A percentile compares a stretch with the other conserved stretches of the same genome.
These are phyloP conservation scores for Percopsis transmontana DNA, from an alignment of 2,113 vertebrate genomes.

Conservation along the genomic window DNA sequence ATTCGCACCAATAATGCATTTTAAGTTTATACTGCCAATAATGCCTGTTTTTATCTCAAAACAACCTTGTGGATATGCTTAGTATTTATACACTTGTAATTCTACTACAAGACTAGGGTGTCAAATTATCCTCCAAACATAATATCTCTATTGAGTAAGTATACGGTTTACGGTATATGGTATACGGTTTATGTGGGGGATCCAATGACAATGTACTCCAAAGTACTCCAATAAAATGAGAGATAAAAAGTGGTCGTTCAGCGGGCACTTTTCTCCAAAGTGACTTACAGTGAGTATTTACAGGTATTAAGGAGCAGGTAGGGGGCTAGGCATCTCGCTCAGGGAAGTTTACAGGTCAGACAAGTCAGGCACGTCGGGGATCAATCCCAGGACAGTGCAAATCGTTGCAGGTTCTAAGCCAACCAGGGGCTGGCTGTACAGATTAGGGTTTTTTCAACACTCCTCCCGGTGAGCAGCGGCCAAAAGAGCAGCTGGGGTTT, in stretches of 20 bases:
- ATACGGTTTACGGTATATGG: constrained; percentile 46
- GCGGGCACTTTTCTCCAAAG: too few species aligned
- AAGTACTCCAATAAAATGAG: constrained; percentile 50
- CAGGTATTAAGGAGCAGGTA: too few species aligned
- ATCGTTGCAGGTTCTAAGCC: constrained; percentile 43
- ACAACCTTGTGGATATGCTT: constrained; percentile 22
- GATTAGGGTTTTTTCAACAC: constrained; percentile 73
- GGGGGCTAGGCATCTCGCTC: too few species aligned
- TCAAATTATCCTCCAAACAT: constrained; percentile 42
- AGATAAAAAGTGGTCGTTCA: not conserved
- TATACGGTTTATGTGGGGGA: constrained; percentile 14
- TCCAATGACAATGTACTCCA: constrained; percentile 46
- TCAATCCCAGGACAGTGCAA: constrained; percentile 33
- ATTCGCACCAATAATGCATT: too few species aligned
- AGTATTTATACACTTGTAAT: constrained; percentile 46
- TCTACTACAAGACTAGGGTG: constrained; percentile 48
- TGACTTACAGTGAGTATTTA: too few species aligned
- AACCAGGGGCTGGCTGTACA: constrained; percentile 49
- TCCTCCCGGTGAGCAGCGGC: constrained; percentile 63
- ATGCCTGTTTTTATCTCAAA: too few species aligned
- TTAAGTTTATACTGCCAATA: too few species aligned
- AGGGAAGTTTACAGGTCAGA: too few species aligned
- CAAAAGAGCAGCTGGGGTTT: constrained; percentile 70
- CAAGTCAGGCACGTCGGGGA: too few species aligned
- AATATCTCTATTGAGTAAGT: constrained; percentile 26